Base-by-base conservation (phyloP, 1,140 invertebrate genomes). In the Onthophagus taurus region DNA sequence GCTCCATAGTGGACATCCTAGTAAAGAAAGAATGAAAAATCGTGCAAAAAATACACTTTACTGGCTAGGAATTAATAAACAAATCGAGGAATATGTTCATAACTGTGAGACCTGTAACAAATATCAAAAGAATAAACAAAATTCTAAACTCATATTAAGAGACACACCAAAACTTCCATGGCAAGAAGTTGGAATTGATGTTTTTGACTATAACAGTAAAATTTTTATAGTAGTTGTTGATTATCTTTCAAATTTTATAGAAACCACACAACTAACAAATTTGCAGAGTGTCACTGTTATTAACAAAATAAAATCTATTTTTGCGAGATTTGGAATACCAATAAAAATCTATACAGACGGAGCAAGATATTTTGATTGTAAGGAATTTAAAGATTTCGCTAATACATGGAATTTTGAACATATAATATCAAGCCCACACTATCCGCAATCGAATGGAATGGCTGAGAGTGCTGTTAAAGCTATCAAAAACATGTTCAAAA, bases 391-490 rank as follows among this genome's bases (percentile, higher is more conserved):
- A 19, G 38, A 44, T 14, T 72, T 71, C 54, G 31, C 53, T 1
- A 50, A 54, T 23, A 46, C 60, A 6, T 70, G 62, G 57, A 54
- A 55, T n/a, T 61, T 72, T 44, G 29, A 48, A 11, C 60, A 64
- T 47, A 41, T 45, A 5, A 65, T 59, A 1, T 61, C 53, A 16
- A 60, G 52, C 37, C 67, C 65, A 2, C 23, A 52, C 42, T 57
- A 62, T 45, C 44, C 57, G 1, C 47, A 60, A 42, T 58, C 53
- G 2, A 67, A 67, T 52, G 61, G 64, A 3, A 41, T 54, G 35
- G 57, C 49, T 18, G 63, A 68, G 48, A 49, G 54, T 29, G 47
- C 47, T n/a, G 56, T 66, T 5, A 45, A 61, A 44, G 60, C 48
- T 4, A 46, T 55, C 13, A 67, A 67, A 55, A 48, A 42, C 7